A percentile compares a stretch with the other conserved stretches of the same genome.
Conservation (phyloP, 1,140 invertebrate species). For the Scaptodrosophila lebanonensis region DNA sequence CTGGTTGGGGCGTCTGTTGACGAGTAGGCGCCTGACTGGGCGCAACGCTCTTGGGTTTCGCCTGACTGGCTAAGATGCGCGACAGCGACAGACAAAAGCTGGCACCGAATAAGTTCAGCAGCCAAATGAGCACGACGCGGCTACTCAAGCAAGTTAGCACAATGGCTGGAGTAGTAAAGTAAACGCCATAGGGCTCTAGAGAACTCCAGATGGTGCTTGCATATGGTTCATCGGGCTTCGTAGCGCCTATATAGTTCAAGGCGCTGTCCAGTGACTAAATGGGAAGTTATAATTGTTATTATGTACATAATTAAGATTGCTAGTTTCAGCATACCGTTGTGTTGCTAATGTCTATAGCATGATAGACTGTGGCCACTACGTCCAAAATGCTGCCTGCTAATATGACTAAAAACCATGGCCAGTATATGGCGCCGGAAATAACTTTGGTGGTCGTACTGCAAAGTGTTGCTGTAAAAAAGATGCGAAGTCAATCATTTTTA, state of each 20-base stretch:
- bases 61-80: conserved; percentile 41
- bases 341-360: conserved; percentile 47
- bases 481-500: not conserved
- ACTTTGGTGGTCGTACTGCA: conserved; percentile 62
- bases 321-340: conserved; percentile 34
- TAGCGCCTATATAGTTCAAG: conserved; percentile 33
- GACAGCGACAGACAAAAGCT: conserved; percentile 64
- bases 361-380: conserved; percentile 64
- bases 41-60: not conserved
- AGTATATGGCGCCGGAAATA: conserved; percentile 54
- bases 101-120: conserved; percentile 60
- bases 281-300: not conserved
- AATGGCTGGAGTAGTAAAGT: conserved; percentile 62
- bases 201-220: rapidly evolving
- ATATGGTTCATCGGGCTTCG: not conserved
- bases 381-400: conserved; percentile 55
- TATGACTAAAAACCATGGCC: conserved; percentile 69
- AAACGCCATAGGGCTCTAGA: conserved; percentile 43
- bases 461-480: conserved; percentile 38
- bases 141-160: conserved; percentile 48
- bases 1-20: conserved; percentile 35
- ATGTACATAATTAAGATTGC: too few relatives aligned
- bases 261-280: conserved; percentile 29
- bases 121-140: conserved; percentile 59
- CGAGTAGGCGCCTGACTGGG: conserved; percentile 20